phyloP scores from a whole-genome alignment of 2,888 invertebrate species.

The Ichneumoninae sp. region DNA sequence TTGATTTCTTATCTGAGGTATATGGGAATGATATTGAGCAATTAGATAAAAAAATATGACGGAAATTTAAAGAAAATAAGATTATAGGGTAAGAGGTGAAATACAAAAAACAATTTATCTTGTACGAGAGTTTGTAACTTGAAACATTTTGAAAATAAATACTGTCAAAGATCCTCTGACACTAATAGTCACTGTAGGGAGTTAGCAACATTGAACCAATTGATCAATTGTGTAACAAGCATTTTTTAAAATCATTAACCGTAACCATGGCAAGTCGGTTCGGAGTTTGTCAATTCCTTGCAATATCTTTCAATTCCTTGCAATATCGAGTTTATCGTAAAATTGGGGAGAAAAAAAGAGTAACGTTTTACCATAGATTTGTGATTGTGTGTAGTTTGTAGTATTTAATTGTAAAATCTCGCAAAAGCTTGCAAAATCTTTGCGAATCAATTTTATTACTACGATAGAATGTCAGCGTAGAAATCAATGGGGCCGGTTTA shows the following conservation, averaged over 20 bases:
- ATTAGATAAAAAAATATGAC: no score
- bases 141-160: no score
- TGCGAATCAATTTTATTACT: constrained; percentile 9
- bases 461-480: neutral
- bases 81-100: no score
- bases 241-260: no score
- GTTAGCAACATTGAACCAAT: no score
- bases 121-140: no score
- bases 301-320: neutral
- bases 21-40: no score
- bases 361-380: neutral
- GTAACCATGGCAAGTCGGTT: neutral
- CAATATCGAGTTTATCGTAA: neutral
- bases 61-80: no score
- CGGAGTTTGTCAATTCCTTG: neutral
- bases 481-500: constrained; percentile 8
- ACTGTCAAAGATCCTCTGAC: no score
- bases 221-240: no score
- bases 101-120: no score
- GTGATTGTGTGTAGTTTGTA: neutral
- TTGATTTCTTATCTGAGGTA: neutral
- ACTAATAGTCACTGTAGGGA: no score
- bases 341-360: neutral
- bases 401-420: neutral
- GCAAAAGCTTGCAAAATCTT: neutral